Evolutionary conservation across 2,888 invertebrate genomes (phyloP).

Genomic region (Mythimna vitellina): DNA sequence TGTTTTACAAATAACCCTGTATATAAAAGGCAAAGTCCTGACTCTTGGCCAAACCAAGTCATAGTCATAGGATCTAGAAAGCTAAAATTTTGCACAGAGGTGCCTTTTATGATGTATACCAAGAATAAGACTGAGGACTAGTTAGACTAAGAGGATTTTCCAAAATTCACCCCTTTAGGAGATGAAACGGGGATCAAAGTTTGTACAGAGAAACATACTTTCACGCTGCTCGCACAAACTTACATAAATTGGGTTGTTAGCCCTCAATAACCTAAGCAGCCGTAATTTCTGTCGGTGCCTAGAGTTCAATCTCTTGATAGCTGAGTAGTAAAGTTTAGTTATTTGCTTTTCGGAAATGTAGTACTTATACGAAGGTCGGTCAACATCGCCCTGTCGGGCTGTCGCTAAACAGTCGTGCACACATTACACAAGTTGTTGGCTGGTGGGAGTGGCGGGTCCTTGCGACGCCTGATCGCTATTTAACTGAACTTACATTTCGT

Average conservation of each 20-base stretch:
- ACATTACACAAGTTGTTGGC: constrained; percentile 14
- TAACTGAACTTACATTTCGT: constrained; percentile 23
- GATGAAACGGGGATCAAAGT: no score
- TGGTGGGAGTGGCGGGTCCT: neutral
- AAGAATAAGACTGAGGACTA: no score
- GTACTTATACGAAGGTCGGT: constrained; percentile 42
- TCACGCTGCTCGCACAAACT: no score
- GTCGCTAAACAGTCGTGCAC: constrained; percentile 9
- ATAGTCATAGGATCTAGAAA: no score
- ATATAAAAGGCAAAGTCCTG: no score
- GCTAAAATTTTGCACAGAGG: no score
- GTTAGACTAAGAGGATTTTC: no score
- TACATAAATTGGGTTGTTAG: neutral
- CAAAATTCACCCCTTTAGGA: no score
- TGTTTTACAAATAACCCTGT: no score
- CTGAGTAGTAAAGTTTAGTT: constrained; percentile 16
- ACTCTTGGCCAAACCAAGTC: no score
- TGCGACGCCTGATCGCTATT: constrained; percentile 28
- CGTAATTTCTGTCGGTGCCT: neutral
- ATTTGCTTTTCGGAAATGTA: constrained; percentile 18
- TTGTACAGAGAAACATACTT: no score
- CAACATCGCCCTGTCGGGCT: neutral
- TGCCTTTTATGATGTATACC: no score
- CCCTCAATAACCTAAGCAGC: neutral
- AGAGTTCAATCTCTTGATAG: constrained; percentile 24